Evolutionary conservation across 2,888 invertebrate genomes (phyloP).

Genomic region (Blomia tropicalis): DNA sequence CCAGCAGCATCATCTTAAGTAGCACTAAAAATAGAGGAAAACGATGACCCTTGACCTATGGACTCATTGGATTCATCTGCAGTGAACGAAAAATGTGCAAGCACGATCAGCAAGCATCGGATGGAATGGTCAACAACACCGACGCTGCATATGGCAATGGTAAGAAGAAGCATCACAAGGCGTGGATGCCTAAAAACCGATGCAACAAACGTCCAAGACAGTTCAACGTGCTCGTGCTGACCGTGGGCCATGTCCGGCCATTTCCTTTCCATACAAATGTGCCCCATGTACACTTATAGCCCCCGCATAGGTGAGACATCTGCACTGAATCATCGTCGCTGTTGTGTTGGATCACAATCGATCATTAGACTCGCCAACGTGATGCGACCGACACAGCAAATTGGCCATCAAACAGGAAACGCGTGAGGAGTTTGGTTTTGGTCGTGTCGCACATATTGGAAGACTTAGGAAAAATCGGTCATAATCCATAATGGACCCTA

Average conservation of each 20-base stretch:
- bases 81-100: conserved; percentile 6
- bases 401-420: background rate
- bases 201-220: background rate
- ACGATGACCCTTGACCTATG: conserved; percentile 2
- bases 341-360: no score
- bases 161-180: background rate
- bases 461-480: background rate
- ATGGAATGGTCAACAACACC: conserved; percentile 14
- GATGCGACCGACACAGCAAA: background rate
- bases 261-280: background rate
- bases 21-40: conserved; percentile 11
- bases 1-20: no score
- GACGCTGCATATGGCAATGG: background rate
- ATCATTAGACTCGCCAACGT: conserved; percentile 1
- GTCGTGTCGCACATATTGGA: no score
- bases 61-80: conserved; percentile 2
- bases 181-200: background rate
- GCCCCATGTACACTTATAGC: no score
- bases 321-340: conserved; percentile 12
- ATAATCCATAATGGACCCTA: background rate
- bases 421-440: background rate
- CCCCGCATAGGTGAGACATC: conserved; percentile 7
- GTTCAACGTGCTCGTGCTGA: background rate
- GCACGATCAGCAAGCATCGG: background rate
- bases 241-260: background rate